Base-by-base conservation (phyloP, 2,113 vertebrate species). In the Clinocottus analis region DNA sequence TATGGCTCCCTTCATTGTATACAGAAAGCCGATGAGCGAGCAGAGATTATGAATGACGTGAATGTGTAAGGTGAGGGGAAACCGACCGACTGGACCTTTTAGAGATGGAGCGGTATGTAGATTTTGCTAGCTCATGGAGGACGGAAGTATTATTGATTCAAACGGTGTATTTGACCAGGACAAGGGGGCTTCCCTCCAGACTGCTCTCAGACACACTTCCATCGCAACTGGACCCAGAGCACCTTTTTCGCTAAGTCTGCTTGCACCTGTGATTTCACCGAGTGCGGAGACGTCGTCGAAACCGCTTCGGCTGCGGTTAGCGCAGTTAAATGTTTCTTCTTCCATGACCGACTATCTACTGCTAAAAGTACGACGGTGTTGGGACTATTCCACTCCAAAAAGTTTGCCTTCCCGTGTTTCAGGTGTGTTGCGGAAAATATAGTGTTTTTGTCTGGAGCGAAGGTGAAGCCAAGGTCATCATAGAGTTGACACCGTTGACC, bases 141-240 rank as follows among this genome's bases (percentile, higher is more conserved):
- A 61, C 35, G 62, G 64, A 79, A 77, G 61, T 73, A 79, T 69
- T 74, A 79, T 58, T 82, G 53, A 12, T 85, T 75, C 74, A 82
- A 80, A 77, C 65, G 9, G 70, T 67, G 77, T 78, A 82, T 90
- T 82, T 77, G 80, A 85, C 63, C 83, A 82, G 82, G 72, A 78
- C 61, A 84, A 89, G 87, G 85, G 87, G 85, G 87, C 90, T 92
- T 91, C 87, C 87, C 82, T 80, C 80, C 72, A 5, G 62, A 88
- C 76, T 74, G 79, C 84, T 86, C 65, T 83, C 77, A 88, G 80
- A 87, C 73, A 87, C 77, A 87, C 90, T 90, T 91, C 87, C 92
- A 90, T 56, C 82, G 79, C 81, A 86, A 79, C 80, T 66, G 66
- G 45, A 59, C 66, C 63, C 47, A 64, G 55, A 60, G 74, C 78